These are phyloP conservation scores for Poeciliopsis occidentalis DNA, from an alignment of 2,113 vertebrate genomes.

Conservation along the genomic window DNA sequence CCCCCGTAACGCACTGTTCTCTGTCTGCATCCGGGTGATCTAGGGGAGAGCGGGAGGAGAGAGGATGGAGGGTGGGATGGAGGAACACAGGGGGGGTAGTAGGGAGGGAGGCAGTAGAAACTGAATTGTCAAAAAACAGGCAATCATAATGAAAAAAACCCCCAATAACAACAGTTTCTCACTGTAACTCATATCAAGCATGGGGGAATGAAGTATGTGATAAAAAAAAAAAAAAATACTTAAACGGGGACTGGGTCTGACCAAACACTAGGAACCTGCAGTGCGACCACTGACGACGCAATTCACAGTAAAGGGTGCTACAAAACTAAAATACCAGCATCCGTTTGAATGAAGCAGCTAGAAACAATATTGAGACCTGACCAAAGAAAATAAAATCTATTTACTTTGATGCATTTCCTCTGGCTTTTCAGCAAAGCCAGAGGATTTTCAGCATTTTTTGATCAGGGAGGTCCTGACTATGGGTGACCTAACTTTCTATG, in stretches of 20 bases:
- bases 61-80: slow-evolving; percentile 51
- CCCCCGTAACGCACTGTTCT: slow-evolving; percentile 89
- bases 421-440: too few relatives aligned
- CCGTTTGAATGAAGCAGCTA: too few relatives aligned
- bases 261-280: slow-evolving; percentile 17
- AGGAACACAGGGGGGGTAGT: slow-evolving; percentile 47
- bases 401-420: too few relatives aligned
- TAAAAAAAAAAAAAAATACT: slow-evolving; percentile 3
- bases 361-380: too few relatives aligned
- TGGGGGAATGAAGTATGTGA: slow-evolving; percentile 9
- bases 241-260: slow-evolving; percentile 14
- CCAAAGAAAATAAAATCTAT: too few relatives aligned
- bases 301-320: too few relatives aligned
- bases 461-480: too few relatives aligned
- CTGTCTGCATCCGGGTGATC: slow-evolving; percentile 98
- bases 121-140: slow-evolving; percentile 70
- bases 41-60: slow-evolving; percentile 70
- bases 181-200: slow-evolving; percentile 27
- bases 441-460: too few relatives aligned
- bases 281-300: background rate
- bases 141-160: slow-evolving; percentile 46
- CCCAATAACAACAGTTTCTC: slow-evolving; percentile 3
- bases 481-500: too few relatives aligned
- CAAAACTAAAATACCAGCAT: too few relatives aligned
- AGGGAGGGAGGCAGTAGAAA: slow-evolving; percentile 37